Conservation (phyloP, 2,797 vertebrate species). For the Pseudochirops corinnae region DNA sequence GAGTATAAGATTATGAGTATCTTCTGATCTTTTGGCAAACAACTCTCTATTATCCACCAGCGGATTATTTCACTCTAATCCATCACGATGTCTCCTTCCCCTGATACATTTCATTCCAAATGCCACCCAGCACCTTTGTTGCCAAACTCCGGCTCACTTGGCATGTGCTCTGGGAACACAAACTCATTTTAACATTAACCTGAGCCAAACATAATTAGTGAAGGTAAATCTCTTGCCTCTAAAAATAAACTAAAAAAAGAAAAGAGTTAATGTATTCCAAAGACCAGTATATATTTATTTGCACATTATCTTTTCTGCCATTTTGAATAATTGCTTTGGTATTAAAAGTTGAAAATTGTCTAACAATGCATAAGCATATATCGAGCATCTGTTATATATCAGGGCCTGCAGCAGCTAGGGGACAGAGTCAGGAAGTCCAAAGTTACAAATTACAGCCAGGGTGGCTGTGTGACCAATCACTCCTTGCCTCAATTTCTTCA, state of each 20-base stretch:
- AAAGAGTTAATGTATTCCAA: constrained; percentile 20
- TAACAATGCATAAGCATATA: not conserved
- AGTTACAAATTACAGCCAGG: not conserved
- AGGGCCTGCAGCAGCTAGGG: not conserved
- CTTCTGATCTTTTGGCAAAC: constrained; percentile 27
- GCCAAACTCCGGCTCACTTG: constrained; percentile 10
- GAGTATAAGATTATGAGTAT: constrained; percentile 36
- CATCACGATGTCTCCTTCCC: not conserved
- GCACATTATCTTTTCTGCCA: not conserved
- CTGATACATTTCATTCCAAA: not conserved
- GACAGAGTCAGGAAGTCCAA: not conserved
- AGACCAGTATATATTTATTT: constrained; percentile 43
- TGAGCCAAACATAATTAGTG: constrained; percentile 32
- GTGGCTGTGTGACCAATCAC: not conserved
- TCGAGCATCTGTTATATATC: not conserved
- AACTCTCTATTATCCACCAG: not conserved
- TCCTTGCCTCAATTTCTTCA: not conserved
- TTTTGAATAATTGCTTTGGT: constrained; percentile 23
- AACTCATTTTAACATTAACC: constrained; percentile 54
- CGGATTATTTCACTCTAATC: not conserved
- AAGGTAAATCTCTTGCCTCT: constrained; percentile 18
- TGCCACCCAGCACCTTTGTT: not conserved
- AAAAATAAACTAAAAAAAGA: constrained; percentile 51
- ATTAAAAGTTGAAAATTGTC: not conserved
- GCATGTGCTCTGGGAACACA: not conserved